Evolutionary conservation across 2,113 vertebrate genomes (phyloP).

Genomic region (Osmerus mordax): DNA sequence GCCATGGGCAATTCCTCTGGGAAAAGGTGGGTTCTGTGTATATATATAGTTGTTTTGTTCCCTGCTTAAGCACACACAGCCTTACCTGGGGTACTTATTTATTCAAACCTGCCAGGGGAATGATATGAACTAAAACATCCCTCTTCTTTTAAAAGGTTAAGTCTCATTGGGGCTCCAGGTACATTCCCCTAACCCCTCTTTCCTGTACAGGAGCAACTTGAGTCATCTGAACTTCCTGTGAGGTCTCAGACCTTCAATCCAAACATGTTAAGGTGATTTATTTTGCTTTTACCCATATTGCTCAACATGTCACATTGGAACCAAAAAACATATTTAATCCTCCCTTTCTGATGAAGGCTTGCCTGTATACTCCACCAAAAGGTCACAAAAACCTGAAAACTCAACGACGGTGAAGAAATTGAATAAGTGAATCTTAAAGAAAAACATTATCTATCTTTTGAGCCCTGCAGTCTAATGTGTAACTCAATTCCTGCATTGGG

Average conservation of each 20-base stretch:
- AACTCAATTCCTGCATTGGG: background rate
- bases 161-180: background rate
- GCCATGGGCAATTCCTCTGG: background rate
- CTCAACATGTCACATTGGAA: no score
- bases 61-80: background rate
- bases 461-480: background rate
- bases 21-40: background rate
- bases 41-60: background rate
- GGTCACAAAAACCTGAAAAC: background rate
- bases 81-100: constrained; percentile 5
- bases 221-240: background rate
- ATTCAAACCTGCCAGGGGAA: background rate
- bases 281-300: no score
- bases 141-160: background rate
- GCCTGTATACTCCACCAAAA: background rate
- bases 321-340: background rate
- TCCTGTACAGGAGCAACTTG: background rate
- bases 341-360: background rate
- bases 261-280: no score
- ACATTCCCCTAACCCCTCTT: background rate
- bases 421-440: background rate
- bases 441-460: background rate
- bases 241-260: background rate
- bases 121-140: background rate
- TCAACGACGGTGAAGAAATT: background rate